A percentile compares a stretch with the other conserved stretches of the same genome.
Conservation (phyloP, 2,113 vertebrate genomes). For the Hiodon alosoides region DNA sequence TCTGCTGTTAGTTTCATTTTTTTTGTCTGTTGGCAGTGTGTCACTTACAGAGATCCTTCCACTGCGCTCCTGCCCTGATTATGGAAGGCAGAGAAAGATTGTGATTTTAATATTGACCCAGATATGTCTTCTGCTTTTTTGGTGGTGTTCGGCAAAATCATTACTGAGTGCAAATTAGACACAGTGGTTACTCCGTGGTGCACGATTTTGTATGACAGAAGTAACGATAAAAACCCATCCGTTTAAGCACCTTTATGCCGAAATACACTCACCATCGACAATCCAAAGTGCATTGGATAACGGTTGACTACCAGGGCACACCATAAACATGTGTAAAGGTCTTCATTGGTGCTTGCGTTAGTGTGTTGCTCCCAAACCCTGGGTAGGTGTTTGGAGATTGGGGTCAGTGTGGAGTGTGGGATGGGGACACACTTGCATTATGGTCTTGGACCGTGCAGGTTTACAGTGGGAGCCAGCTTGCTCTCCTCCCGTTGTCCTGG, state of each 20-base stretch:
- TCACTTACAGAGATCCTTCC: too few relatives aligned
- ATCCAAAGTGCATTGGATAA: too few relatives aligned
- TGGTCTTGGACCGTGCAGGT: not conserved
- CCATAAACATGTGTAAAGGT: too few relatives aligned
- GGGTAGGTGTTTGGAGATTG: not conserved
- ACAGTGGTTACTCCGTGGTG: not conserved
- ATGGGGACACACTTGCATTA: not conserved
- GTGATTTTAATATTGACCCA: too few relatives aligned
- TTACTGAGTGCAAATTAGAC: not conserved
- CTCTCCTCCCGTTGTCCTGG: slow-evolving; percentile 18
- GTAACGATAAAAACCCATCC: not conserved
- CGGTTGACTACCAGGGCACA: too few relatives aligned
- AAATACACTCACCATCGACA: too few relatives aligned
- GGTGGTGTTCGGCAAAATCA: not conserved
- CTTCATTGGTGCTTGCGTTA: not conserved
- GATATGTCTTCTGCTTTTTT: not conserved
- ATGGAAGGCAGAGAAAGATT: too few relatives aligned
- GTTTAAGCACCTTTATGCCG: too few relatives aligned
- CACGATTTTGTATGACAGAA: not conserved
- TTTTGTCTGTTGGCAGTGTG: too few relatives aligned
- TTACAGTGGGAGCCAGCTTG: slow-evolving; percentile 9
- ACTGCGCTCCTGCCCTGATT: too few relatives aligned
- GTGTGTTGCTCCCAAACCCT: not conserved
- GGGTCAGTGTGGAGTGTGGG: not conserved
- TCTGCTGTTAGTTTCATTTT: too few relatives aligned